Base-by-base conservation (phyloP, 2,113 vertebrate genomes). In the Echinops telfairi region DNA sequence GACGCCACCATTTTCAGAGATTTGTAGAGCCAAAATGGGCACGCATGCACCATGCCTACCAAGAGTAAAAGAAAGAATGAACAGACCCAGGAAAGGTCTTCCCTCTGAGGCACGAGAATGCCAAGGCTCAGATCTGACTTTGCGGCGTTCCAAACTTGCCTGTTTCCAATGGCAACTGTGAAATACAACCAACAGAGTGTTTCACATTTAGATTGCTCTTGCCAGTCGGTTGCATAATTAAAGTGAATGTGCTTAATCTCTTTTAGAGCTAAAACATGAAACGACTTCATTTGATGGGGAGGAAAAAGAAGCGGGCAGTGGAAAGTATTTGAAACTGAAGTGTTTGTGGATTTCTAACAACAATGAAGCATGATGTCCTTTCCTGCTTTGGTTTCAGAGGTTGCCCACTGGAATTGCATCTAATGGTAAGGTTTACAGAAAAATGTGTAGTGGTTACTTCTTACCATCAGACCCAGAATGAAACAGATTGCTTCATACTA, bases 141-240 rank as follows among this genome's bases (percentile, higher is more conserved):
- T 93, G 85, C 91, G 76, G 90, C 91, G 95, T 97, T 97, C 87
- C 86, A 96, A 95, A 95, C 89, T 86, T 82, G 17, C 93, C 58
- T 38, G 97, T 98, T 97, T 97, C 98, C 97, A 95, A 83, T 92
- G 94, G 98, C 98, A 98, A 98, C 98, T 96, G 92, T 91, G 82
- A 84, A 97, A 94, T 87, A 58, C 88, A 90, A 95, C 96, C 89
- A 96, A 76, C 87, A 91, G 4, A 60, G 92, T 87, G 89, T 92
- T 94, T 96, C 97, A 53, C 36, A 92, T 93, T 92, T 66, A 85
- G 64, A 91, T 88, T 66, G 70, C 95, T 83, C 95, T 96, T 95
- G 91, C 95, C 89, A 80, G 87, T 91, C 66, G 71, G 95, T 97
- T 87, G 92, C 90, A 86, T 92, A 93, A 90, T 97, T 87, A 93